Evolutionary conservation across 2,113 vertebrate species (phyloP).

Genomic region (Rhipidura dahli): DNA sequence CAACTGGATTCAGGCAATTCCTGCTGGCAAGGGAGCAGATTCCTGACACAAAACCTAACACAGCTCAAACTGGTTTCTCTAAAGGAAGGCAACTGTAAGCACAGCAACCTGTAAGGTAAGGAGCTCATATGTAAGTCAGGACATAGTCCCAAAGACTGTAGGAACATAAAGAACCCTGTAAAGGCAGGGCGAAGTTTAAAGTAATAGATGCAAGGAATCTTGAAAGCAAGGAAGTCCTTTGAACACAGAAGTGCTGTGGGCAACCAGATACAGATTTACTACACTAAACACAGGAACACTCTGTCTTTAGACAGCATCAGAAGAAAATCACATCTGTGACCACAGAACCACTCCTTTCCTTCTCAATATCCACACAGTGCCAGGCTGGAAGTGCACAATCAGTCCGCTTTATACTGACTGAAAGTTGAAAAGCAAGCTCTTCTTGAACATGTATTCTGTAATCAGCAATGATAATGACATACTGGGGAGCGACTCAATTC

Average conservation of each 20-base stretch:
- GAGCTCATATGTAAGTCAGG: slow-evolving; percentile 12
- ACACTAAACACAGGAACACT: background rate
- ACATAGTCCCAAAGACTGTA: background rate
- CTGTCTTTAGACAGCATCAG: background rate
- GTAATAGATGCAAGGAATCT: background rate
- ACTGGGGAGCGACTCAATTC: background rate
- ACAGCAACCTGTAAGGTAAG: background rate
- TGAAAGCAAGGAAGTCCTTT: background rate
- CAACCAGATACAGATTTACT: background rate
- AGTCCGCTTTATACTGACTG: background rate
- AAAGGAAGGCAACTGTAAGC: background rate
- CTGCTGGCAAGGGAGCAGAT: background rate
- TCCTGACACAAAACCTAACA: background rate
- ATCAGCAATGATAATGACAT: background rate
- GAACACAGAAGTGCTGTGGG: background rate
- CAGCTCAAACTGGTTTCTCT: background rate
- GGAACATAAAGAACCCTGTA: background rate
- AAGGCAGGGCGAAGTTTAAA: background rate
- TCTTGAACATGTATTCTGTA: background rate
- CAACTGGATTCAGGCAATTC: background rate
- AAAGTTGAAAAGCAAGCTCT: background rate
- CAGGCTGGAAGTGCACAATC: background rate
- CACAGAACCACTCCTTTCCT: background rate
- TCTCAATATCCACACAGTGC: background rate
- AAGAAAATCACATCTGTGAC: background rate